Base-by-base conservation (phyloP, 2,113 vertebrate genomes). In the Thryonomys swinderianus region DNA sequence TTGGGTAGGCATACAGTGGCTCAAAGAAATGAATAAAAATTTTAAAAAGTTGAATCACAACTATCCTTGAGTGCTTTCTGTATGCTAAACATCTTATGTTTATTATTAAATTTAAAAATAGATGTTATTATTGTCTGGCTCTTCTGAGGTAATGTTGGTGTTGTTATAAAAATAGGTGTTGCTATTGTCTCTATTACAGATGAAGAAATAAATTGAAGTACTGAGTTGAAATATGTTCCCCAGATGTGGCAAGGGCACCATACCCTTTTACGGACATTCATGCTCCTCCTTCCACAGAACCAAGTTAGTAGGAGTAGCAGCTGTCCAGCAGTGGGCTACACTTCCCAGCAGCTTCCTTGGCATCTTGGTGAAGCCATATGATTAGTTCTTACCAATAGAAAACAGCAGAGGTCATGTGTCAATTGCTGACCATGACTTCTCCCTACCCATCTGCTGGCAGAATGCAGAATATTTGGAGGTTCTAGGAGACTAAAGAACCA, bases 301-400 rank as follows among this genome's bases (percentile, higher is more conserved):
- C 59, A 88, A 82, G 30, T 71, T 16, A 40, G 13, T 37, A 16
- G 57, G 45, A 85, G 71, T 2, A 89, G 48, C 5, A 55, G 78
- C 73, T 79, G 14, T 17, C 48, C 40, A 84, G 17, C 0, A 21
- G 61, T 25, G 23, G 1, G 71, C 74, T 89, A 74, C 25, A 42
- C 79, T 96, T 91, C 62, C 88, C 79, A 88, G 73, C 79, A 88
- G 73, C 17, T 66, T 79, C 83, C 88, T 20, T 37, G 93, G 42
- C 37, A 84, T 37, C 62, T 57, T 59, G 34, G 57, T 55, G 37
- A 82, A 20, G 30, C 7, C 76, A 40, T 0, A 18, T 85, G 85
- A 79, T 12, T n/a, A 62, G n/a, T 74, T n/a, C 37, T 88, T 18
- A 84, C 76, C 71, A 57, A 48, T 23, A 57, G 82, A 84, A 88